Conservation (phyloP, 2,888 invertebrate genomes). For the Mesorhabditis spiculigera region DNA sequence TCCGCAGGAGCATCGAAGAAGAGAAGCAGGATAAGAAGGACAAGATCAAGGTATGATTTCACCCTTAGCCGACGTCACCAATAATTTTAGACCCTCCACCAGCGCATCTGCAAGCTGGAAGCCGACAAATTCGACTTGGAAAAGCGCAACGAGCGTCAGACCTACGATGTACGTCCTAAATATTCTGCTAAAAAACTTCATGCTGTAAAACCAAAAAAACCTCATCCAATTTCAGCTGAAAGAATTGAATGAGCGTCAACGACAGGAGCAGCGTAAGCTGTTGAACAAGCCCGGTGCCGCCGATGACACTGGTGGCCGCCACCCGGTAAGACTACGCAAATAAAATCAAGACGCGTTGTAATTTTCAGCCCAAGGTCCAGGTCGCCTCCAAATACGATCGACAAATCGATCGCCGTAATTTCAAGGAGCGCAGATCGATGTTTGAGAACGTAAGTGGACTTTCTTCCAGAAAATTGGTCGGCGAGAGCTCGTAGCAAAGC, state of each 20-base stretch:
- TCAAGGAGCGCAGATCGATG: slow-evolving; percentile 52
- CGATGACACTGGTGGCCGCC: slow-evolving; percentile 40
- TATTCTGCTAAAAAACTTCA: background rate
- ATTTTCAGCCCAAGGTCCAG: slow-evolving; percentile 82
- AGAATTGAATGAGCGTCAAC: slow-evolving; percentile 57
- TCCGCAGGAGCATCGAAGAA: slow-evolving; percentile 24
- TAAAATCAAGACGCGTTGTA: slow-evolving; percentile 15
- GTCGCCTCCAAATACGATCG: slow-evolving; percentile 97
- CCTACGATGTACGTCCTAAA: slow-evolving; percentile 50
- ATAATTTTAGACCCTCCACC: slow-evolving; percentile 35
- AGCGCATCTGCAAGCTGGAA: slow-evolving; percentile 55
- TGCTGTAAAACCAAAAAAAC: slow-evolving; percentile 10
- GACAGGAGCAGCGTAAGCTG: slow-evolving; percentile 52
- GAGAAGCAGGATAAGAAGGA: slow-evolving; percentile 40
- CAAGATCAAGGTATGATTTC: slow-evolving; percentile 48
- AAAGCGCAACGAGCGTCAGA: slow-evolving; percentile 57
- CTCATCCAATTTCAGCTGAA: slow-evolving; percentile 40
- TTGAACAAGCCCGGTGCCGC: slow-evolving; percentile 49
- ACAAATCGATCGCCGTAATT: slow-evolving; percentile 83
- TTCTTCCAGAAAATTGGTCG: background rate
- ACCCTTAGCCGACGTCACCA: background rate
- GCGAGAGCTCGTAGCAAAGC: background rate
- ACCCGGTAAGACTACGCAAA: slow-evolving; percentile 24
- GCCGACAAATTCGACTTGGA: slow-evolving; percentile 57
- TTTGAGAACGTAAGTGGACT: slow-evolving; percentile 48